These are phyloP conservation scores for Andrena bicolor DNA, from an alignment of 2,888 invertebrate genomes.

Conservation along the genomic window DNA sequence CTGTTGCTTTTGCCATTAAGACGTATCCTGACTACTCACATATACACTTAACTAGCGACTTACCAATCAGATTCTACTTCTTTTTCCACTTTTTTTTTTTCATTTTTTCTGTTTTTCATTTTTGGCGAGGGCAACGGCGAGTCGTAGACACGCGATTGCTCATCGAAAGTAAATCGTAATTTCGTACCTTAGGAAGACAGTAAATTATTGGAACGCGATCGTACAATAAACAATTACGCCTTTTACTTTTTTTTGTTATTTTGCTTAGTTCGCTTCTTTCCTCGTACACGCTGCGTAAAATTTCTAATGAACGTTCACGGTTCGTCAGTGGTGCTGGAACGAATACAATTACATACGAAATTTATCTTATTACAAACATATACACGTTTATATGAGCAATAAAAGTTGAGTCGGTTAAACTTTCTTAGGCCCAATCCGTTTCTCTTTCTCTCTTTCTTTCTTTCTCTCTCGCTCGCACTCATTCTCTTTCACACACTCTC, in stretches of 20 bases:
- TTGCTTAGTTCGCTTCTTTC: not conserved
- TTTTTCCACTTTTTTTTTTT: constrained; percentile 19
- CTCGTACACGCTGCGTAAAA: constrained; percentile 56
- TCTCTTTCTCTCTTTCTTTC: not conserved
- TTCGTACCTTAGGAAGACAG: constrained; percentile 77
- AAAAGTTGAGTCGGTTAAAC: constrained; percentile 79
- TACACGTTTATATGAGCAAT: constrained; percentile 80
- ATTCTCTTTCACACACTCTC: not conserved
- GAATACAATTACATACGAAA: constrained; percentile 73
- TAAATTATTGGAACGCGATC: constrained; percentile 75
- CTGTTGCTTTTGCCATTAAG: constrained; percentile 21
- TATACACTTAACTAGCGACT: constrained; percentile 54
- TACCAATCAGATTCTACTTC: constrained; percentile 55
- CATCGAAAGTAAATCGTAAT: constrained; percentile 64
- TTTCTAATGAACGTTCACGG: constrained; percentile 67
- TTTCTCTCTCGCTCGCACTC: not conserved
- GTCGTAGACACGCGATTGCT: constrained; percentile 26
- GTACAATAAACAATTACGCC: constrained; percentile 61
- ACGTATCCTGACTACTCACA: constrained; percentile 46
- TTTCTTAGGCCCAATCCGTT: constrained; percentile 70
- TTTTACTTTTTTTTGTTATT: not conserved
- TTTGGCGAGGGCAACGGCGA: constrained; percentile 49
- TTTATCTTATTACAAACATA: constrained; percentile 81
- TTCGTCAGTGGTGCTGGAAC: constrained; percentile 71
- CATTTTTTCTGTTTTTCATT: constrained; percentile 29